Evolutionary conservation across 2,888 invertebrate species (phyloP), one percentile per base, ranked within the genome.

Genomic region (Alentia gelatinosa): DNA sequence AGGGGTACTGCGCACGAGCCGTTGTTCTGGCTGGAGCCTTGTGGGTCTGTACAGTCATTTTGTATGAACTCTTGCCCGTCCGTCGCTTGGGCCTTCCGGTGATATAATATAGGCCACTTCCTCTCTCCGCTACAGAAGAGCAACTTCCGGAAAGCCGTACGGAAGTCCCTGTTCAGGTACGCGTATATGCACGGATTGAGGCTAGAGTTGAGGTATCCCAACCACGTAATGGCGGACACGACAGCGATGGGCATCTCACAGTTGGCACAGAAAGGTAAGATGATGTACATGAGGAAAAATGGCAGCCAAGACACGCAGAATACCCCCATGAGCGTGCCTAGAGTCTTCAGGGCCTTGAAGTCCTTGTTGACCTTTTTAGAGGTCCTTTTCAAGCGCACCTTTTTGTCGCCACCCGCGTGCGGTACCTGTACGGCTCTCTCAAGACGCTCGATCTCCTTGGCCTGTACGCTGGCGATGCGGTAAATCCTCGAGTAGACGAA

Each of bases 401-500:
- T 68, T 19, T 89, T 84, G 33, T 74, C 47, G 12, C 26, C 33
- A 42, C 23, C 23, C 23, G 68, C 40, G 33, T 26, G 30, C 33
- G 74, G 30, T 23, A 39, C 37, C 19, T 37, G 79, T 4, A 39
- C 15, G 0, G 94, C 94, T 37, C 89, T 79, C 90, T 94, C 94
- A 75, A 95, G 89, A 39, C 93, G 92, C 63, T 93, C 92, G 23
- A 95, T 95, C 89, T 94, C 94, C 15, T 93, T 83, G 0, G 94
- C 94, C 90, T 95, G 95, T 33, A 92, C 91, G 83, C 94, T 93
- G 30, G 95, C 95, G 19, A 95, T 94, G 83, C 94, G 92, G 83
- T 94, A 93, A 37, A 95, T 95, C 35, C 94, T 93, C 30, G 94
- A 91, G 91, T 95, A 95, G 40, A 94, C 94, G 79, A 95, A 93